phyloP scores from a whole-genome alignment of 2,797 vertebrate genomes.

The Nothura maculosa region DNA sequence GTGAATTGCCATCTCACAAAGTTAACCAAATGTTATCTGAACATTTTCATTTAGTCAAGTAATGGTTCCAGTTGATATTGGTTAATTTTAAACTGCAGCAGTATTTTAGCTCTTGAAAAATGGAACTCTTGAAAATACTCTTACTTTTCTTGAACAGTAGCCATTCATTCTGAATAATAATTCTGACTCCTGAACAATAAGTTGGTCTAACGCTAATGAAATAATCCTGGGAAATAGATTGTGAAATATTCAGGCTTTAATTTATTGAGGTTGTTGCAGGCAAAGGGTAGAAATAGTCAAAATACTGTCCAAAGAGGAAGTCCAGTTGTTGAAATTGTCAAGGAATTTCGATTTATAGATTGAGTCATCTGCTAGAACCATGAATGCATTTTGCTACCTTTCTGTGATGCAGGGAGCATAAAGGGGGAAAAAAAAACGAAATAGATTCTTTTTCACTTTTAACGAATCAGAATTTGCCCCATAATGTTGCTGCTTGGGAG shows the following conservation, averaged over 20 bases:
- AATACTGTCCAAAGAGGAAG: background rate
- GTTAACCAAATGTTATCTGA: conserved; percentile 48
- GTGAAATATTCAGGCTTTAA: conserved; percentile 13
- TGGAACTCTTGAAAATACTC: background rate
- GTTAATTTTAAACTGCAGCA: conserved; percentile 39
- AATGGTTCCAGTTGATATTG: conserved; percentile 34
- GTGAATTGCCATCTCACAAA: conserved; percentile 11
- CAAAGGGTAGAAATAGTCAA: background rate
- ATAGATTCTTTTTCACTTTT: background rate
- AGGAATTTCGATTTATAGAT: background rate
- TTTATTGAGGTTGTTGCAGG: background rate
- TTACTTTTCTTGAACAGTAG: background rate
- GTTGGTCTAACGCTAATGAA: background rate
- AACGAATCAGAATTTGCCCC: background rate
- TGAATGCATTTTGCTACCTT: background rate
- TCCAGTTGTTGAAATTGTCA: background rate
- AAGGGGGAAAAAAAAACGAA: conserved; percentile 41
- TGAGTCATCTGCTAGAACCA: background rate
- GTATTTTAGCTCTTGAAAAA: background rate
- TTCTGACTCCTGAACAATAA: background rate
- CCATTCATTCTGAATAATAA: conserved; percentile 13
- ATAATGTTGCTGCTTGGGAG: background rate
- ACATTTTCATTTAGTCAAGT: conserved; percentile 41
- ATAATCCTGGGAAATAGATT: background rate
- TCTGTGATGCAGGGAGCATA: background rate